phyloP scores from a whole-genome alignment of 2,113 vertebrate species.

The Poecilia latipinna region DNA sequence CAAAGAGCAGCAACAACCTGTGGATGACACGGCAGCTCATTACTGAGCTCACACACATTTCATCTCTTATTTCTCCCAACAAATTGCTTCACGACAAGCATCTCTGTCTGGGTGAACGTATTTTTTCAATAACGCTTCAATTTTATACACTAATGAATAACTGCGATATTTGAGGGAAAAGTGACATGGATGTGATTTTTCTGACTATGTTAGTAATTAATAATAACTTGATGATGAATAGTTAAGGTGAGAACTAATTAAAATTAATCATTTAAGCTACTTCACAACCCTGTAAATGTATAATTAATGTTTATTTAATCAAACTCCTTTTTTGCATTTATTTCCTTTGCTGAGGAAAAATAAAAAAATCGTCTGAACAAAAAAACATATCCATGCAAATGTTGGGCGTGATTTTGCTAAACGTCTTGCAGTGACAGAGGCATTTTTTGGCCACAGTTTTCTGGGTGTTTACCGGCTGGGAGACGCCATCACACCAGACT shows the following conservation, averaged over 20 bases:
- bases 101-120: background rate
- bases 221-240: background rate
- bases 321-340: background rate
- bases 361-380: background rate
- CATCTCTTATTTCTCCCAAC: constrained; percentile 1
- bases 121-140: background rate
- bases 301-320: background rate
- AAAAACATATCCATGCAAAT: background rate
- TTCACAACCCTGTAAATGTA: background rate
- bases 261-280: background rate
- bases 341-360: background rate
- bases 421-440: background rate
- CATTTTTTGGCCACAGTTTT: constrained; percentile 4
- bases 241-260: background rate
- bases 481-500: constrained; percentile 25
- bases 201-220: background rate
- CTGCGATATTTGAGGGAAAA: background rate
- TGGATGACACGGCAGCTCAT: constrained; percentile 9
- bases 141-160: background rate
- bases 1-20: constrained; percentile 15
- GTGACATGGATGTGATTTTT: background rate
- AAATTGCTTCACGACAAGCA: background rate
- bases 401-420: background rate
- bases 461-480: background rate
- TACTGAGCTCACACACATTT: constrained; percentile 2